Base-by-base conservation (phyloP, 2,113 vertebrate species). In the Megaleporinus macrocephalus region DNA sequence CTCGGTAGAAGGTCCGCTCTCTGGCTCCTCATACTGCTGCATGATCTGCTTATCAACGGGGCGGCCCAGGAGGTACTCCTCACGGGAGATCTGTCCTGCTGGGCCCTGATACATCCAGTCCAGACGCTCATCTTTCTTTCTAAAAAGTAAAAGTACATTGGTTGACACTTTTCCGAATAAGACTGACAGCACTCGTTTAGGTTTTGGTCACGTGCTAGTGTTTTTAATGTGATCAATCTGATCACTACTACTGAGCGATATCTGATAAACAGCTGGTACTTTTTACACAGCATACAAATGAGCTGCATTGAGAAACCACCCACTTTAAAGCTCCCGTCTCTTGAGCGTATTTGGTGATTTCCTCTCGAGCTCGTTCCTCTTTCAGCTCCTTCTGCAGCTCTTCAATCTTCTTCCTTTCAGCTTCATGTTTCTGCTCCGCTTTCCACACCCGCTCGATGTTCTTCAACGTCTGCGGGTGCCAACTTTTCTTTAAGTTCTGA, bases 31-130 rank as follows among this genome's bases (percentile, higher is more conserved):
- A 0, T 89, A 93, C 85, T 97, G 96, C 82, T 96, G 95, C 0
- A 96, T 96, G 84, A 98, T 92, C 0, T 96, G 97, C 53, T 98
- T 98, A 87, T 99, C 98, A 82, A 99, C 95, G 14, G 97, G 90
- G 33, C 97, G 96, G 0, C 98, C 98, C 88, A 99, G 81, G 41
- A 99, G 94, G 68, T 99, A 99, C 10, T 99, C 98, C 0, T 99
- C 98, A 26, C 97, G 95, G 89, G 95, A 98, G 89, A 98, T 95
- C 93, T 98, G 95, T 0, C 95, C 96, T 0, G 96, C 94, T 0
- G 96, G 96, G 0, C 98, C 98, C 89, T 99, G 97, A 91, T 99
- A 99, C 98, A 99, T 99, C 98, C 98, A 99, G 90, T 99, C 98
- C 88, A 99, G 68, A 4, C 98, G 97, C 82, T 99, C 97, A 88